Base-by-base conservation (phyloP, 1,140 invertebrate species). In the Drosophila orena region DNA sequence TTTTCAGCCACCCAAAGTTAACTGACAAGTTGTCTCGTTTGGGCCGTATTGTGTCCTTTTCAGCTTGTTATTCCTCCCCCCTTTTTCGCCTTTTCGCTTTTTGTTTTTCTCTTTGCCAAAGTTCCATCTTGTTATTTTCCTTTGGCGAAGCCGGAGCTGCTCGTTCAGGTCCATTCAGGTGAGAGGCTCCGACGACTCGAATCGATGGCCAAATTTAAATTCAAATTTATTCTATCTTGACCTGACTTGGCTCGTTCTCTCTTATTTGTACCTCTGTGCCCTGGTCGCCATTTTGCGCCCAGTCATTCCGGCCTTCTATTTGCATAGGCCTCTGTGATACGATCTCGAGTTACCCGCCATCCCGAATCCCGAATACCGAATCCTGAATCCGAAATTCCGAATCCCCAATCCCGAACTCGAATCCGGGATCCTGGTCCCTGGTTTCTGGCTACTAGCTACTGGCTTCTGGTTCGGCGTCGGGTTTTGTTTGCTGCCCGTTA, bases 111-210 rank as follows among this genome's bases (percentile, higher is more conserved):
- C 54, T 58, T 64, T 52, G 62, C 49, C 24, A 43, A 60, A 79
- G 72, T 81, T 81, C 77, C 76, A 76, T 57, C 83, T 88, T 81
- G 83, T 86, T 88, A 81, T 86, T 88, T 88, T 68, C 84, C 75
- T 79, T 83, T 79, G 76, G 66, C 74, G 54, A 34, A 55, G 22
- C 24, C 42, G 49, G 44, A 57, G 14, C 22, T 17, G 20, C 38
- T 40, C 47, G 42, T 38, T 42, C 15, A 30, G 42, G 52, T 35
- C 35, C 77, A 60, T 40, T 65, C 77, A 78, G 80, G 72, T 80
- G 81, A 69, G 66, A 74, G 57, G 49, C 35, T 47, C n/a, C 49
- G 42, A 56, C 57, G 60, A 57, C 61, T 46, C 55, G 54, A 59
- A 54, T 59, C 54, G 49, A 73, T 68, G 53, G 62, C 60, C 38